A percentile compares a stretch with the other conserved stretches of the same genome.
Conservation (phyloP, 2,888 invertebrate genomes). For the Rhaphigaster nebulosa region DNA sequence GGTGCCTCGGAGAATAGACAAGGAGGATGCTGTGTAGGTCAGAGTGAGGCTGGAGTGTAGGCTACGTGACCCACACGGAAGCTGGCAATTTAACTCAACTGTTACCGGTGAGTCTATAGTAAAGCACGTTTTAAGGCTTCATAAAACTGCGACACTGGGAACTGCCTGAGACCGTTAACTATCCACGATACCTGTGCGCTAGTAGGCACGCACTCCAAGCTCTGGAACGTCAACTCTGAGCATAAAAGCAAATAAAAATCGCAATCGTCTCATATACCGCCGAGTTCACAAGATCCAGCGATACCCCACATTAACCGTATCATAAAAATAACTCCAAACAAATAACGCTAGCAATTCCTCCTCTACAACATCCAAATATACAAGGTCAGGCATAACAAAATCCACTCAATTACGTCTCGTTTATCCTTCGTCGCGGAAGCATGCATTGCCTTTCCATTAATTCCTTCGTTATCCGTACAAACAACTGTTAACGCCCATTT, state of each 20-base stretch:
- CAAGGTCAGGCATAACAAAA: too few relatives aligned
- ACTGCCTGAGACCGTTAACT: background rate
- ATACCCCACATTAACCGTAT: background rate
- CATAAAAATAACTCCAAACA: background rate
- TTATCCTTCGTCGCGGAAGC: too few relatives aligned
- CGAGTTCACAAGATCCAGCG: background rate
- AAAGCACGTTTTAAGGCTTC: constrained; percentile 46
- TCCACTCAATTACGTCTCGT: too few relatives aligned
- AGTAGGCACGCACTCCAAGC: background rate
- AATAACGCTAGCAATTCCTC: too few relatives aligned
- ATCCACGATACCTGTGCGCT: background rate
- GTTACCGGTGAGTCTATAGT: background rate
- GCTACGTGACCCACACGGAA: constrained; percentile 43
- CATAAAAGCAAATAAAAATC: background rate
- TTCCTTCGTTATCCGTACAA: too few relatives aligned
- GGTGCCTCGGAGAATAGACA: background rate
- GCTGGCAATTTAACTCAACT: constrained; percentile 29
- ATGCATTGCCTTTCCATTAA: too few relatives aligned
- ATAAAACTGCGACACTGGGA: background rate
- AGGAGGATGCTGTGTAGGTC: constrained; percentile 31
- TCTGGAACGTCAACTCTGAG: background rate
- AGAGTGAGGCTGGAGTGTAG: too few relatives aligned
- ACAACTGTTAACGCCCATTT: too few relatives aligned
- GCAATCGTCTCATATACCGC: background rate
- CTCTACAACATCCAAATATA: too few relatives aligned